phyloP scores from a whole-genome alignment of 2,113 vertebrate genomes.

The Speoplatyrhinus poulsoni region DNA sequence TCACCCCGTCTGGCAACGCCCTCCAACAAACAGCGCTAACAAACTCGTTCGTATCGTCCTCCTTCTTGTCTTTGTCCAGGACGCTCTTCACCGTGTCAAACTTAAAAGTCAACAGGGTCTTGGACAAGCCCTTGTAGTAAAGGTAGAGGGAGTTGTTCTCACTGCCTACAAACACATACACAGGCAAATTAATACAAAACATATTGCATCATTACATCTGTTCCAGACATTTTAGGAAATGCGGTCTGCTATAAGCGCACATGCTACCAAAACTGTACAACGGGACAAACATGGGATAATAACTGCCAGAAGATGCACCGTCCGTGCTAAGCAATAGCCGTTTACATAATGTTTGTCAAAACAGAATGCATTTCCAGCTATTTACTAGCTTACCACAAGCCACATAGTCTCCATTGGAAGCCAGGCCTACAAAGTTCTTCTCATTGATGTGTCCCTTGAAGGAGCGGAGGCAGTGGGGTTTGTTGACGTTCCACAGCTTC shows the following conservation, averaged over 20 bases:
- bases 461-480: conserved; percentile 95
- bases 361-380: background rate
- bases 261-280: no score
- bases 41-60: conserved; percentile 98
- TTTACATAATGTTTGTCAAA: no score
- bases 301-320: no score
- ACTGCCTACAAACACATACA: conserved; percentile 80
- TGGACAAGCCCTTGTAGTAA: conserved; percentile 99
- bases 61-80: conserved; percentile 97
- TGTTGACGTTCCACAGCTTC: conserved; percentile 98
- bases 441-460: conserved; percentile 99
- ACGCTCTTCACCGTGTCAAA: conserved; percentile 99
- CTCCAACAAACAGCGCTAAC: conserved; percentile 99
- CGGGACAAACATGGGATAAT: no score
- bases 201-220: background rate
- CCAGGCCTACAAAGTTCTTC: conserved; percentile 98
- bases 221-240: background rate
- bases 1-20: conserved; percentile 94
- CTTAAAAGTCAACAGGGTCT: conserved; percentile 97
- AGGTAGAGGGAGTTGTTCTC: conserved; percentile 99
- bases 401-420: conserved; percentile 97
- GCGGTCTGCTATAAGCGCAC: no score
- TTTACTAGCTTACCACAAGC: conserved; percentile 86
- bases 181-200: conserved; percentile 4
- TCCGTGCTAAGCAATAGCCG: no score